Evolutionary conservation across 1,140 invertebrate genomes (phyloP), one percentile per base, ranked within the genome.

Genomic region (Heliconius hewitsoni): DNA sequence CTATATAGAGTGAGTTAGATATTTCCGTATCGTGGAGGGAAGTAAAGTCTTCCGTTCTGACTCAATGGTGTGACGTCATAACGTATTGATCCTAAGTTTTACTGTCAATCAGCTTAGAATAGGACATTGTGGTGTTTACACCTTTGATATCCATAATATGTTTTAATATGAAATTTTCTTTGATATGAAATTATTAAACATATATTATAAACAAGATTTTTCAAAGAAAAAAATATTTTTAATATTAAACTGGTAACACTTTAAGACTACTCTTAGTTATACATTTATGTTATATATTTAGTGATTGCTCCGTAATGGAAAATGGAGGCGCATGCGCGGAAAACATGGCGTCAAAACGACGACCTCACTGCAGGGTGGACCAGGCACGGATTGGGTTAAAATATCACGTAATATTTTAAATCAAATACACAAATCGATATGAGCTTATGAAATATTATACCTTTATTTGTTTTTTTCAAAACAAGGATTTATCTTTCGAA

Each of bases 11-110:
- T 76, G 42, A 75, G 75, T 70, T 70, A 73, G 77, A 81, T 84
- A 82, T 82, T 86, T 83, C 85, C 85, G 83, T 84, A 79, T 83
- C 77, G 74, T 71, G 83, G 83, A 83, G 79, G 82, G 83, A 86
- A 88, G 84, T 83, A 72, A 60, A 76, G 82, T 84, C 83, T 85
- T 87, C 81, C 81, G 82, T 79, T 80, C 76, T 60, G 74, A 74
- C 82, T 93, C 87, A 93, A 91, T 93, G 90, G 84, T 74, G 84
- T 93, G 92, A 93, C 92, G 92, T 94, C 92, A 94, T 86, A 27
- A 79, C 9, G 2, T 92, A 93, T 94, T 84, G 91, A 93, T 91
- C 85, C 78, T 55, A 46, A 82, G 52, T 46, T 72, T 71, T 81
- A 79, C 84, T 85, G 89, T 87, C 89, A 89, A 78, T 89, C 87